Evolutionary conservation across 2,797 vertebrate species (phyloP), one percentile per base, ranked within the genome.

Genomic region (Schizopygopsis pylzovi): DNA sequence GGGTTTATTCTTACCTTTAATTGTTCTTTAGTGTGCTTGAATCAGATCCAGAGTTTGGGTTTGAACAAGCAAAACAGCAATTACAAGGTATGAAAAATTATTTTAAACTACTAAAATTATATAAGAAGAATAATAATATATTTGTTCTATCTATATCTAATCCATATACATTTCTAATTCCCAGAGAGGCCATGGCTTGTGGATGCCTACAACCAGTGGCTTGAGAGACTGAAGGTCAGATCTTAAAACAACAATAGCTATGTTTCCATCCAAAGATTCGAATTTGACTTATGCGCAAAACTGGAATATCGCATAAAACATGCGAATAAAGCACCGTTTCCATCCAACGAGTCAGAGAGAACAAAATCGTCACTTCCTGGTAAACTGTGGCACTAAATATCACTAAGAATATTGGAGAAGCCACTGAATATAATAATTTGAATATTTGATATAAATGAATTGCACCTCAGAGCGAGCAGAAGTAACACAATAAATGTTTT

Each of bases 171-270:
- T 73, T 81, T 20, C 18, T 37, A 33, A 43, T 82, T 28, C 65
- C 25, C 93, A 99, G 98, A 95, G 88, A 95, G 98, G 0, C 98
- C 98, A 0, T 99, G 98, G 98, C 95, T 99, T 0, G 93, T 99
- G 78, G 98, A 99, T 87, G 95, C 95, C 79, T 99, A 97, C 83
- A 93, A 93, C 88, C 93, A 95, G 86, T 99, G 98, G 98, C 90
- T 98, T 0, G 92, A 97, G 92, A 95, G 98, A 87, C 88, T 98
- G 87, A 97, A 98, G 97, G 98, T 98, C 91, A 20, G 92, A 37
- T 0, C 37, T 28, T 47, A 63, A 20, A 85, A 33, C 7, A 2
- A 59, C 22, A 41, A 33, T 33, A 33, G 33, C 33, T 33, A 33
- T 33, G 33, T 33, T 33, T 33, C 33, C 33, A 33, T 33, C 33